These are phyloP conservation scores for Listrodromus nycthemerus DNA, from an alignment of 2,888 invertebrate species.

Conservation along the genomic window DNA sequence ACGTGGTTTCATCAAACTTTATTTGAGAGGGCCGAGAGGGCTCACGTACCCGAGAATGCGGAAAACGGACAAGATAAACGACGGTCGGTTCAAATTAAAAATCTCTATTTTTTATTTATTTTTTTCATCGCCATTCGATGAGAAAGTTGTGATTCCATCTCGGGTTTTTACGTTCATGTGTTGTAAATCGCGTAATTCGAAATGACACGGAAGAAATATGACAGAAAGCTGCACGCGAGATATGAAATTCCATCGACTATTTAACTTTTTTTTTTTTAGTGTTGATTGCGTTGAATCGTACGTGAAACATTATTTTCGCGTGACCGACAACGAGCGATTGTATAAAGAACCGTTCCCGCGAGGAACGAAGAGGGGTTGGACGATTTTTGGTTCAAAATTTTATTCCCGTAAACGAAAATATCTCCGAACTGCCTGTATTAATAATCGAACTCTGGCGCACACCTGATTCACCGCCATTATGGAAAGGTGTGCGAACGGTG, in stretches of 20 bases:
- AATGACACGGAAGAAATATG: not conserved
- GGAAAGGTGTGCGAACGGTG: not conserved
- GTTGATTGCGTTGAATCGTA: slow-evolving; percentile 36
- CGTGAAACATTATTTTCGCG: slow-evolving; percentile 38
- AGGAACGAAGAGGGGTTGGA: not conserved
- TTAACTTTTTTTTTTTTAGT: not conserved
- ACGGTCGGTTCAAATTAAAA: slow-evolving; percentile 8
- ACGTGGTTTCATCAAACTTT: slow-evolving; percentile 74
- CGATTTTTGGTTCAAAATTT: slow-evolving; percentile 8
- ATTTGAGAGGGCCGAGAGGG: slow-evolving; percentile 64
- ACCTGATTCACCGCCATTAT: slow-evolving; percentile 16
- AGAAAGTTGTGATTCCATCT: not conserved
- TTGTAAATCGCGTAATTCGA: not conserved
- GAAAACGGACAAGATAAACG: not conserved
- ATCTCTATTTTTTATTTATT: not conserved
- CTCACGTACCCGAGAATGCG: not conserved
- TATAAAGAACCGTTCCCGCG: not conserved
- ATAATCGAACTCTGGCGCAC: slow-evolving; percentile 39
- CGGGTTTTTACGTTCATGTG: not conserved
- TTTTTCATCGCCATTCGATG: not conserved
- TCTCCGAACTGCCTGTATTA: slow-evolving; percentile 23
- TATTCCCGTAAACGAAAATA: slow-evolving; percentile 26
- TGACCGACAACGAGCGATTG: slow-evolving; percentile 7
- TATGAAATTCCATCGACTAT: not conserved
- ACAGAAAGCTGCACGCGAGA: not conserved